These are phyloP conservation scores for Periophthalmus magnuspinnatus DNA, from an alignment of 2,797 vertebrate species.

Conservation along the genomic window DNA sequence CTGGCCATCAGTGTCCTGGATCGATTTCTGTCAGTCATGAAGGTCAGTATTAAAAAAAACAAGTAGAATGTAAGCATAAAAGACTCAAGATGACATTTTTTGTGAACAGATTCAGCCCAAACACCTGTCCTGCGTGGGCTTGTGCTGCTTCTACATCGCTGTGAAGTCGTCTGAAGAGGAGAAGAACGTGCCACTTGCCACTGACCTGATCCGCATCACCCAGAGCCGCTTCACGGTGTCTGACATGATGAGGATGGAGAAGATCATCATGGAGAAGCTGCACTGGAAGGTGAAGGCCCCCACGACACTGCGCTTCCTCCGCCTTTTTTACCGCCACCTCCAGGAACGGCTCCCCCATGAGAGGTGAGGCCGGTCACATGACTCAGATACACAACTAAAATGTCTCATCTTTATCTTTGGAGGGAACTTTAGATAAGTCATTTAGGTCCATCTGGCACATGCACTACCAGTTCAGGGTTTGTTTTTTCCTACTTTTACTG, in stretches of 20 bases:
- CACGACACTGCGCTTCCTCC: slow-evolving; percentile 89
- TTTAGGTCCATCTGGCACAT: neutral
- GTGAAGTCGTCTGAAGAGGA: slow-evolving; percentile 90
- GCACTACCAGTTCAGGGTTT: too few species aligned
- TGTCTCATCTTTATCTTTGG: slow-evolving; percentile 39
- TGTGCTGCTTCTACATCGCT: slow-evolving; percentile 94
- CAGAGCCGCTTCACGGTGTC: slow-evolving; percentile 94
- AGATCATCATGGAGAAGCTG: slow-evolving; percentile 93
- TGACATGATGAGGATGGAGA: slow-evolving; percentile 98
- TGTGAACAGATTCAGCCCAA: slow-evolving; percentile 89
- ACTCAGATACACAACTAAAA: slow-evolving; percentile 36
- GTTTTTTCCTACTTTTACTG: too few species aligned
- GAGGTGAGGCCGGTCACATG: slow-evolving; percentile 76
- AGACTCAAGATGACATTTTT: neutral
- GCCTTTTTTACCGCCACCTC: slow-evolving; percentile 83
- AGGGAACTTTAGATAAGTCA: slow-evolving; percentile 32
- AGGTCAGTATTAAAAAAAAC: slow-evolving; percentile 75
- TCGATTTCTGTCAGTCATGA: slow-evolving; percentile 93
- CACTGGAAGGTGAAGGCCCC: slow-evolving; percentile 90
- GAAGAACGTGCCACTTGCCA: slow-evolving; percentile 89
- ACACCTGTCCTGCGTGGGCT: slow-evolving; percentile 91
- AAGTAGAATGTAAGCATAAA: neutral
- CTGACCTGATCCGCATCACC: slow-evolving; percentile 92
- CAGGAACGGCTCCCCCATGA: slow-evolving; percentile 82
- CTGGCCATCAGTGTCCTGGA: slow-evolving; percentile 90